These are phyloP conservation scores for Pampus argenteus DNA, from an alignment of 2,797 vertebrate species.

Conservation along the genomic window DNA sequence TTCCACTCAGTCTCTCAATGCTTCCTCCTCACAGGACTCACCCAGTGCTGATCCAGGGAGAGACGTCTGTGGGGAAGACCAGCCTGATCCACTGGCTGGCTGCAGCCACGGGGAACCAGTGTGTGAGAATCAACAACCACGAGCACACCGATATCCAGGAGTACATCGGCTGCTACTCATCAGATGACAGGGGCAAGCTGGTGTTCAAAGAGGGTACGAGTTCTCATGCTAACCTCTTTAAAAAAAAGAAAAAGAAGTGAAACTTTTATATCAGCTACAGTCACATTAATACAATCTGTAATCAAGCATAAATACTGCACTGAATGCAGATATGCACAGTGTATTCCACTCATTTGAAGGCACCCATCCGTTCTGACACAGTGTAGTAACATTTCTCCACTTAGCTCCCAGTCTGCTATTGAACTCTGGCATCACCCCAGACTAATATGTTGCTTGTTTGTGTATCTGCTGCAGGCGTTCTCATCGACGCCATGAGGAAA, in stretches of 20 bases:
- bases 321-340: not conserved
- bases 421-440: not conserved
- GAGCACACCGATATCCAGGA: conserved; percentile 99
- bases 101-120: conserved; percentile 93
- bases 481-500: conserved; percentile 97
- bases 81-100: conserved; percentile 95
- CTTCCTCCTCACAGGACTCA: conserved; percentile 84
- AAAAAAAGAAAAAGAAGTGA: not conserved
- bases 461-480: conserved; percentile 83
- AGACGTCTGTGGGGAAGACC: conserved; percentile 98
- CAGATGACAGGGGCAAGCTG: conserved; percentile 90
- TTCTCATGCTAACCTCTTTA: too few species aligned
- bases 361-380: not conserved
- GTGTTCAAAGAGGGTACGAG: conserved; percentile 94
- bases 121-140: conserved; percentile 97
- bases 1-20: conserved; percentile 8
- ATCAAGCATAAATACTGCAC: not conserved
- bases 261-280: not conserved
- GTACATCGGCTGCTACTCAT: conserved; percentile 97
- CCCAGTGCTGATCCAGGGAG: conserved; percentile 96
- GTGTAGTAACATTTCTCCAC: not conserved
- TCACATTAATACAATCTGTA: not conserved
- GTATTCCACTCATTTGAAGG: not conserved
- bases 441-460: not conserved
- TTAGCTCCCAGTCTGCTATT: not conserved